Evolutionary conservation across 2,888 invertebrate genomes (phyloP), one percentile per base, ranked within the genome.

Genomic region (Tipula helvola): DNA sequence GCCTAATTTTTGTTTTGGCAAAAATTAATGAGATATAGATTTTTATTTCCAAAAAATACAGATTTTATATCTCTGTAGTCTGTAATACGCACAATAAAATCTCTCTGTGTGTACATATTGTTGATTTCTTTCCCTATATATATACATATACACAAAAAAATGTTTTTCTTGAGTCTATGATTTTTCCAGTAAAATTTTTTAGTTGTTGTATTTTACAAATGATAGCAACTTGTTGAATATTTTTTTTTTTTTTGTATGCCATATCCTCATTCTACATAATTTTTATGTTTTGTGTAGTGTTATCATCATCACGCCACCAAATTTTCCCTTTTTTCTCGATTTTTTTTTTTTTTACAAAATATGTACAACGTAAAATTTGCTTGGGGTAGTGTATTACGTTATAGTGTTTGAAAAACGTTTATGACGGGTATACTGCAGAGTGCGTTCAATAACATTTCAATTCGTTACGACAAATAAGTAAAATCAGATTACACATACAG

Each of bases 161-260:
- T 28, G 18, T 28, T 71, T 71, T 71, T 71, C 71, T 71, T 71
- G 71, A 71, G 71, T 71, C 71, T 71, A 71, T 71, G 71, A 71
- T 71, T 71, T 71, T 71, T 71, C 16, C 71, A 71, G 71, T 71
- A 71, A 18, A 71, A 28, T 71, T 71, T 71, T 71, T 71, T 71
- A 57, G 52, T 71, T 71, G 18, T 71, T 71, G 18, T 71, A 28
- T 85, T 85, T 85, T 85, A 85, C 85, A 85, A 85, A 85, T 85
- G 85, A 85, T 85, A 42, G 85, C 85, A 85, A 85, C 85, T 85
- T 85, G 85, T 85, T 85, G 85, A 85, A 85, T 42, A 85, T 71
- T 28, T n/a, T 71, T 71, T 28, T n/a, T 71, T 71, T 71, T 71
- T 71, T 71, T n/a, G n/a, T 52, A 71, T 71, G 16, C 28, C 16